These are phyloP conservation scores for Zapus hudsonius DNA, from an alignment of 2,113 vertebrate genomes.

Conservation along the genomic window DNA sequence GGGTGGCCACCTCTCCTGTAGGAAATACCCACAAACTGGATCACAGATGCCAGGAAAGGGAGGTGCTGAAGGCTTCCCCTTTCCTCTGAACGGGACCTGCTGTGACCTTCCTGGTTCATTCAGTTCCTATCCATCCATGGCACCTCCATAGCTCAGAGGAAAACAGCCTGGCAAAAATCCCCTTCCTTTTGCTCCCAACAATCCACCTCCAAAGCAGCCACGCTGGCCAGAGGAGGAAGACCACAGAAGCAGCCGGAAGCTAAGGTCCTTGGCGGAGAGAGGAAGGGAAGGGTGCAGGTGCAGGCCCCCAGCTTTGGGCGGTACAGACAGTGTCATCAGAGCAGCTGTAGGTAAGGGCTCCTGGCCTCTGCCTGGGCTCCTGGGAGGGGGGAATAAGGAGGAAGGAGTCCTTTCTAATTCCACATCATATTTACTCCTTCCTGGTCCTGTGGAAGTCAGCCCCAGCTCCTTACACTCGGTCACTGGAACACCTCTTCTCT, in stretches of 20 bases:
- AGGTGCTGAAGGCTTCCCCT: not conserved
- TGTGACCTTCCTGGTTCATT: not conserved
- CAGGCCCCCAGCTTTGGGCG: not conserved
- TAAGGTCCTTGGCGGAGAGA: not conserved
- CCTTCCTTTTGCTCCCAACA: not conserved
- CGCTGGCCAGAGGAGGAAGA: not conserved
- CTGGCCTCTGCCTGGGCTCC: not conserved
- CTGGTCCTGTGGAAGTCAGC: not conserved
- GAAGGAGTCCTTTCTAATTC: not conserved
- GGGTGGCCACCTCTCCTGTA: not conserved
- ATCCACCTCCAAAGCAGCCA: not conserved
- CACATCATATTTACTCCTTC: fast-evolving
- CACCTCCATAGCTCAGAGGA: not conserved
- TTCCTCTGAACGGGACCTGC: fast-evolving
- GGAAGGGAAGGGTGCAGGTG: too few relatives aligned
- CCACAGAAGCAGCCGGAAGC: not conserved
- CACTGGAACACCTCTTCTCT: fast-evolving
- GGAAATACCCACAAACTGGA: not conserved
- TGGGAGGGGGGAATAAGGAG: not conserved
- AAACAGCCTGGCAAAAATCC: not conserved
- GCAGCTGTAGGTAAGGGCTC: not conserved
- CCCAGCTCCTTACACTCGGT: not conserved
- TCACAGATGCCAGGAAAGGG: not conserved
- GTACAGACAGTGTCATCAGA: not conserved
- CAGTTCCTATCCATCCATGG: too few relatives aligned